phyloP scores from a whole-genome alignment of 1,140 invertebrate species.

The Drosophila kepulauana region DNA sequence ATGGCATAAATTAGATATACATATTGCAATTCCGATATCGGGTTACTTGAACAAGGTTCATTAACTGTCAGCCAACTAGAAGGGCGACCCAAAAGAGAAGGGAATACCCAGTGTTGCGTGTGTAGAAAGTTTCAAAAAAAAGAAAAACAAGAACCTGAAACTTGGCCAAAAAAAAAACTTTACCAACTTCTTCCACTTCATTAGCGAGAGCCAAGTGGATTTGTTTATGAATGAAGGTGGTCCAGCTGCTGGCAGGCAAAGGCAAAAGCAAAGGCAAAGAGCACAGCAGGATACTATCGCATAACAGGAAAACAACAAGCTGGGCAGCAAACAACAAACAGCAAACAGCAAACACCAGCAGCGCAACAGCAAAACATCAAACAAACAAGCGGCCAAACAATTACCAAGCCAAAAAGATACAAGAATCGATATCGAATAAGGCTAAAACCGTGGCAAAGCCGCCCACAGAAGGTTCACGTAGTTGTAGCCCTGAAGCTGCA shows the following conservation, averaged over 20 bases:
- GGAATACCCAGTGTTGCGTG: slow-evolving; percentile 31
- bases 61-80: slow-evolving; percentile 54
- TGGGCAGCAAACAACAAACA: slow-evolving; percentile 14
- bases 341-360: slow-evolving; percentile 19
- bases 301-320: slow-evolving; percentile 62
- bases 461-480: slow-evolving; percentile 47
- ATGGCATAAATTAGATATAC: slow-evolving; percentile 78
- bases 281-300: slow-evolving; percentile 65
- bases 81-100: slow-evolving; percentile 63
- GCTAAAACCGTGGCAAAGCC: slow-evolving; percentile 46
- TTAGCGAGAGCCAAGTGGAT: slow-evolving; percentile 43
- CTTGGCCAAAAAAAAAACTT: slow-evolving; percentile 22
- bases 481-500: slow-evolving; percentile 41
- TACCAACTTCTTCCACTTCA: slow-evolving; percentile 45
- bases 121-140: slow-evolving; percentile 37
- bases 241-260: slow-evolving; percentile 34
- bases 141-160: slow-evolving; percentile 28
- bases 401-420: slow-evolving; percentile 41
- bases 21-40: slow-evolving; percentile 78
- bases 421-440: slow-evolving; percentile 48
- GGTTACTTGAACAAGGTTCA: slow-evolving; percentile 78
- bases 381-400: slow-evolving; percentile 63
- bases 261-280: slow-evolving; percentile 5
- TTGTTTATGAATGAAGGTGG: slow-evolving; percentile 62
- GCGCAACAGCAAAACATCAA: slow-evolving; percentile 28